Base-by-base conservation (phyloP, 2,113 vertebrate genomes). In the Stictonetta naevosa region DNA sequence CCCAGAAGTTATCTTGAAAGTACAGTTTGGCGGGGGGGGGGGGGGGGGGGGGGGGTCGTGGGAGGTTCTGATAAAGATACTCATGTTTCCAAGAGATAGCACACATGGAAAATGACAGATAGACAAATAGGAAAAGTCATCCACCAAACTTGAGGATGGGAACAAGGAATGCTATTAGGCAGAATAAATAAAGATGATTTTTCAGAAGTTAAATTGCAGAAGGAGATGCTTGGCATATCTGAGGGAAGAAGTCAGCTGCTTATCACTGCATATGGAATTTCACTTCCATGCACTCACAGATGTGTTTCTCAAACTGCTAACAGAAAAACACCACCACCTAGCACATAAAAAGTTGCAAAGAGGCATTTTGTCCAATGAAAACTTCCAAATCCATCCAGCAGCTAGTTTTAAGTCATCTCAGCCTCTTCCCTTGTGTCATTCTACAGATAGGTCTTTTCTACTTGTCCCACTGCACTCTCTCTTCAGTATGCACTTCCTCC, bases 81-180 rank as follows among this genome's bases (percentile, higher is more conserved):
- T 83, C 48, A 10, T 97, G 96, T 87, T 95, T 67, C 33, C 73
- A 76, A 85, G 74, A 94, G 96, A 97, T 97, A 96, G 16, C 74
- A 87, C 50, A 20, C 77, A 89, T 60, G 62, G 83, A 79, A 95
- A 88, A 76, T 71, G 71, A 83, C 42, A 52, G 67, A 94, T 92
- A 95, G 94, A 95, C 82, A 91, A 95, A 85, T 0, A 63, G 62
- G 50, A 91, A 91, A 94, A 80, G 22, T 88, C n/a, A 83, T 58
- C 46, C 80, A 88, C 60, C 26, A 76, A 88, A 82, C 23, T 28
- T 31, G n/a, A 75, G 7, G 23, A 88, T n/a, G 20, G 46, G 31
- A 88, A 22, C 72, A 83, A 74, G 40, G 7, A 78, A 73, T 50
- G 10, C 64, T 60, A 42, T 17, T 44, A 77, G 12, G 71, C 8